phyloP scores from a whole-genome alignment of 2,888 invertebrate genomes.

The Macropis europaea region DNA sequence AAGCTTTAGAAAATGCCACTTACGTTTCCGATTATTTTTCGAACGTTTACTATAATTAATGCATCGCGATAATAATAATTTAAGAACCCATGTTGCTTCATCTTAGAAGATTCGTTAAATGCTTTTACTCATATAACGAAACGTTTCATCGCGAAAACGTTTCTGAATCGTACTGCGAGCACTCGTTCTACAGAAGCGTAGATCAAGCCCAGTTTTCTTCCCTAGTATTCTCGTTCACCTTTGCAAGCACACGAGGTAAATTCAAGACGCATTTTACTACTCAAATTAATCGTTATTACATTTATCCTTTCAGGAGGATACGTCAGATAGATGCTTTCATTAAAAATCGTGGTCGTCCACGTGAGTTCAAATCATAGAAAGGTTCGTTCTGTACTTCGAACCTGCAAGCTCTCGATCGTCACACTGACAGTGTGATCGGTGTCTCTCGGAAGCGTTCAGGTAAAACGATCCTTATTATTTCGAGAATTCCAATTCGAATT shows the following conservation, averaged over 20 bases:
- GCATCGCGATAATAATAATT: slow-evolving; percentile 35
- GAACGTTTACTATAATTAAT: slow-evolving; percentile 37
- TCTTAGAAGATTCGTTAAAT: background rate
- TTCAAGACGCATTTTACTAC: slow-evolving; percentile 1
- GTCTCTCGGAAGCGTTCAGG: background rate
- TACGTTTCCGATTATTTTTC: slow-evolving; percentile 1
- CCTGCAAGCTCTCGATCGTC: background rate
- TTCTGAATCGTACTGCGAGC: slow-evolving; percentile 23
- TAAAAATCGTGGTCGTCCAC: background rate
- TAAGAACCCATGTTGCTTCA: slow-evolving; percentile 13
- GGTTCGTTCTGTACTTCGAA: background rate
- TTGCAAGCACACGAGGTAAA: background rate
- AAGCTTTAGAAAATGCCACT: background rate
- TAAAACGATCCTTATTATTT: background rate
- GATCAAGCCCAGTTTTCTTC: slow-evolving; percentile 31
- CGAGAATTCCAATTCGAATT: background rate
- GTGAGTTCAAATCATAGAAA: background rate
- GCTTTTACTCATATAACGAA: background rate
- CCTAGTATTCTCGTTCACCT: background rate
- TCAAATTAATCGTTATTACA: background rate
- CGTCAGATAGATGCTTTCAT: background rate
- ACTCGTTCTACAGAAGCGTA: slow-evolving; percentile 28
- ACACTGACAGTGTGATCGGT: background rate
- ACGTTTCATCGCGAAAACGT: background rate
- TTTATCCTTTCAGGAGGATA: background rate